phyloP scores from a whole-genome alignment of 2,888 invertebrate genomes.

The Schrankia costaestrigalis region DNA sequence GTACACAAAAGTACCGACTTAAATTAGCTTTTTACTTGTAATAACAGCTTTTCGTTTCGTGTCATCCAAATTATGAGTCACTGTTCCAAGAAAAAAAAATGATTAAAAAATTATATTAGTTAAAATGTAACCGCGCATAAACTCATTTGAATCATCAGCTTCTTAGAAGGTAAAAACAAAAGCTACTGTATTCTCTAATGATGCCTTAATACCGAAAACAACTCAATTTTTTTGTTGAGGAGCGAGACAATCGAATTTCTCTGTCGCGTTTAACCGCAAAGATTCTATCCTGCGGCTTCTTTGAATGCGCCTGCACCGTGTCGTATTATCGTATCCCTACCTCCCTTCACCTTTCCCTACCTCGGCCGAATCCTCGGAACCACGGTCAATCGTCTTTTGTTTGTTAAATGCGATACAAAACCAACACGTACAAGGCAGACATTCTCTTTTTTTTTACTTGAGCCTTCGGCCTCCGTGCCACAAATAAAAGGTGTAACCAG shows the following conservation, averaged over 20 bases:
- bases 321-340: conserved; percentile 42
- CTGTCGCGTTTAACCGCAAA: conserved; percentile 52
- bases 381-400: conserved; percentile 66
- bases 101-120: too few species aligned
- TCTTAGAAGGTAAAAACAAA: not conserved
- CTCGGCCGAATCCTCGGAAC: conserved; percentile 40
- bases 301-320: conserved; percentile 67
- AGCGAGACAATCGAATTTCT: conserved; percentile 45
- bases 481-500: conserved; percentile 32
- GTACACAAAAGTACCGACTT: too few species aligned
- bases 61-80: too few species aligned
- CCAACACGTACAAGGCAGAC: conserved; percentile 59
- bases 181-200: conserved; percentile 4
- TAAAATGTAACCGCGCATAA: too few species aligned
- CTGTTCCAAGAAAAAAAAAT: too few species aligned
- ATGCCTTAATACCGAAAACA: conserved; percentile 9
- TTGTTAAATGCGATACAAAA: conserved; percentile 68
- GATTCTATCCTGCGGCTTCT: conserved; percentile 65
- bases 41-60: too few species aligned
- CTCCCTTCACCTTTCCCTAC: conserved; percentile 17
- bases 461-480: conserved; percentile 9
- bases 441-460: conserved; percentile 38
- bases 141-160: too few species aligned
- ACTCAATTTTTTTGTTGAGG: conserved; percentile 14
- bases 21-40: too few species aligned